Conservation (phyloP, 2,888 invertebrate species). For the Rhingia rostrata region DNA sequence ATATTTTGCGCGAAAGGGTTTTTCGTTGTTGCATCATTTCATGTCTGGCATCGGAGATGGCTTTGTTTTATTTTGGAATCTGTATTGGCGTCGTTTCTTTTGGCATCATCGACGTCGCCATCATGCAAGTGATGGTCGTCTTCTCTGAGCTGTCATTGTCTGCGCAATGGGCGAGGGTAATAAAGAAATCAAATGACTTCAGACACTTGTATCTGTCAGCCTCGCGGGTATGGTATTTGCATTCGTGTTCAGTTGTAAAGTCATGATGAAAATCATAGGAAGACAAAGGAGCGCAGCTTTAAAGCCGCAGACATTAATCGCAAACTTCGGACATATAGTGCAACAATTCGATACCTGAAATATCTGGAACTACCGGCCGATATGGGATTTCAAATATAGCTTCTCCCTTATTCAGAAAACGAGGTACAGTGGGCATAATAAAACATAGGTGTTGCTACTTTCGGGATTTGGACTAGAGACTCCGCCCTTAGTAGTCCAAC, state of each 20-base stretch:
- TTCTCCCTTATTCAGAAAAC: too few relatives aligned
- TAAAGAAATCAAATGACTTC: conserved; percentile 65
- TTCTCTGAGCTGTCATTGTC: neutral
- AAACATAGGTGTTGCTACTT: too few relatives aligned
- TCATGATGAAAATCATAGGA: too few relatives aligned
- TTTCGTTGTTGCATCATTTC: neutral
- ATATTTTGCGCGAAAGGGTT: conserved; percentile 30
- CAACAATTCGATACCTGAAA: too few relatives aligned
- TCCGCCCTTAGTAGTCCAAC: too few relatives aligned
- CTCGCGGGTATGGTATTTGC: conserved; percentile 29
- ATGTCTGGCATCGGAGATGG: conserved; percentile 1
- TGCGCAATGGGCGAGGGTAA: conserved; percentile 31
- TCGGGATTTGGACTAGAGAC: too few relatives aligned
- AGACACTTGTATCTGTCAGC: conserved; percentile 23
- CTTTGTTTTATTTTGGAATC: conserved; percentile 35
- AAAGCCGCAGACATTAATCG: too few relatives aligned
- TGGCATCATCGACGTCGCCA: neutral
- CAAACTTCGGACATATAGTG: too few relatives aligned
- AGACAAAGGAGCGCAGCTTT: too few relatives aligned
- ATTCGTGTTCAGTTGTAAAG: conserved; percentile 44
- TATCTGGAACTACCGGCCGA: too few relatives aligned
- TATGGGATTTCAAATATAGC: too few relatives aligned
- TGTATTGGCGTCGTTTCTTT: conserved; percentile 41
- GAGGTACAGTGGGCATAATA: too few relatives aligned
- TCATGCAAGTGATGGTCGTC: neutral